These are phyloP conservation scores for Strigamia transsilvanica DNA, from an alignment of 2,888 invertebrate species.

Conservation along the genomic window DNA sequence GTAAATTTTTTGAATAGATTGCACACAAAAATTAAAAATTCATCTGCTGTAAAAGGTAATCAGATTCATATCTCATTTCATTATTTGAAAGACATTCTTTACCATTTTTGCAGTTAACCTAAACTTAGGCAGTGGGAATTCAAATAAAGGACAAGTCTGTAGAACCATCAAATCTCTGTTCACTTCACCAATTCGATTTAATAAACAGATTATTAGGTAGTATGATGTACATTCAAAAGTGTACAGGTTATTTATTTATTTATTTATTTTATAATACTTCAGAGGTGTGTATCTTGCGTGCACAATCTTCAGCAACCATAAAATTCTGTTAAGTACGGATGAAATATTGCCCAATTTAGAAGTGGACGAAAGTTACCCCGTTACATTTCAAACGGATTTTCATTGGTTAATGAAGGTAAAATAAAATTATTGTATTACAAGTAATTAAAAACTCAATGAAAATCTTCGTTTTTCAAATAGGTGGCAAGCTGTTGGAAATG, in stretches of 20 bases:
- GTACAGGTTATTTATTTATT: no score
- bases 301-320: constrained; percentile 93
- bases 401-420: constrained; percentile 96
- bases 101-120: not conserved
- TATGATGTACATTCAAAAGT: no score
- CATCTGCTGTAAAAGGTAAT: not conserved
- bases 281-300: constrained; percentile 95
- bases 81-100: not conserved
- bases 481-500: constrained; percentile 97
- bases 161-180: constrained; percentile 91
- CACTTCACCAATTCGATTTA: constrained; percentile 95
- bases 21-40: not conserved
- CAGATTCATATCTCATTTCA: not conserved
- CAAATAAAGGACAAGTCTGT: constrained; percentile 69
- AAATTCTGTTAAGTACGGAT: constrained; percentile 94
- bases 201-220: constrained; percentile 89
- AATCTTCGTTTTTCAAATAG: constrained; percentile 63
- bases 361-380: constrained; percentile 94
- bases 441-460: not conserved
- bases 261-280: constrained; percentile 60
- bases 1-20: not conserved
- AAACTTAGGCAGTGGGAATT: not conserved
- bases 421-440: not conserved
- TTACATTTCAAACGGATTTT: constrained; percentile 87
- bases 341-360: constrained; percentile 96